phyloP scores from a whole-genome alignment of 2,888 invertebrate species.

The Scrobipalpa atriplicella region DNA sequence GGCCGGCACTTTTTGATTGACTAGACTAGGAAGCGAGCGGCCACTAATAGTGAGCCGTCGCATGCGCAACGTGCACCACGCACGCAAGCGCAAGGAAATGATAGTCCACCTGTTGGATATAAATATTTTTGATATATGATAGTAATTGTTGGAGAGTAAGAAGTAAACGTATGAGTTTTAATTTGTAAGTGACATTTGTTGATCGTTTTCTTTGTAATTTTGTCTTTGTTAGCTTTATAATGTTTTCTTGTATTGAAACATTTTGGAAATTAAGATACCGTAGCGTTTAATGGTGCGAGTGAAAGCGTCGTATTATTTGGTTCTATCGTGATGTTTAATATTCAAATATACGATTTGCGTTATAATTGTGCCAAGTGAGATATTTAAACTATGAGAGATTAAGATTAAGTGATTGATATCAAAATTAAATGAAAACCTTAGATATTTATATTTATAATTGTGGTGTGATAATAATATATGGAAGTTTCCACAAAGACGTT shows the following conservation, averaged over 20 bases:
- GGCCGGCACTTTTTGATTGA: no score
- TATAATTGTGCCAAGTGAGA: constrained; percentile 81
- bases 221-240: constrained; percentile 80
- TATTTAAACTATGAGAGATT: constrained; percentile 76
- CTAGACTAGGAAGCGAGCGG: constrained; percentile 30
- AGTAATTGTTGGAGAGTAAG: constrained; percentile 76
- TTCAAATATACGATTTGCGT: constrained; percentile 75
- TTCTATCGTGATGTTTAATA: constrained; percentile 64
- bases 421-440: constrained; percentile 76
- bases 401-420: constrained; percentile 81
- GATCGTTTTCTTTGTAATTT: constrained; percentile 80
- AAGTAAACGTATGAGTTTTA: constrained; percentile 74
- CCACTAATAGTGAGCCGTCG: constrained; percentile 29
- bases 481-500: constrained; percentile 75
- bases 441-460: constrained; percentile 79
- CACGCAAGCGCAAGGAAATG: constrained; percentile 44
- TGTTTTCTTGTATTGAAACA: constrained; percentile 71
- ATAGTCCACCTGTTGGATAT: constrained; percentile 54
- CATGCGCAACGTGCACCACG: constrained; percentile 28
- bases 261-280: constrained; percentile 60
- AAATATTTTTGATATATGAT: constrained; percentile 73
- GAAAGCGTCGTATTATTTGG: constrained; percentile 59
- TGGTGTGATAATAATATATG: constrained; percentile 81
- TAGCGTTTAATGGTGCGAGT: constrained; percentile 62
- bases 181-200: constrained; percentile 81